Base-by-base conservation (phyloP, 1,140 invertebrate genomes). In the Drosophila suzukii region DNA sequence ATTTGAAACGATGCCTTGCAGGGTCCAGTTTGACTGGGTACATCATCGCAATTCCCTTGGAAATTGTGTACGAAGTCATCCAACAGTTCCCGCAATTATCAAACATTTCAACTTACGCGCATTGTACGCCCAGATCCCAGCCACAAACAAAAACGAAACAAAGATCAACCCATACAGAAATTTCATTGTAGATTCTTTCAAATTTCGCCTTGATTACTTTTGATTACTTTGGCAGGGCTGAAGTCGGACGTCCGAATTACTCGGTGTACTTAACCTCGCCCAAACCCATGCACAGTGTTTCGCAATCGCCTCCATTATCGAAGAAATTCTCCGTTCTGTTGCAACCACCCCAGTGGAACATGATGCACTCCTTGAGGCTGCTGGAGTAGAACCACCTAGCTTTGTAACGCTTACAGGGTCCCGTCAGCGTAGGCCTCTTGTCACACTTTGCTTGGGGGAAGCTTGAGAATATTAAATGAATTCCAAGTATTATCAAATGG, bases 11-110 rank as follows among this genome's bases (percentile, higher is more conserved):
- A 11, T 2, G 60, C 75, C 38, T 66, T 66, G 41, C 81, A 80
- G 7, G 76, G 72, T 13, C 81, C 81, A 0, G 54, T 80, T 4
- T 49, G 8, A 38, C 57, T 54, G 0, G 76, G 76, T 7, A 7
- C 1, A 13, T 59, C 81, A 38, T 83, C 10, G 12, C 81, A 84
- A 80, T 20, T 72, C 67, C 4, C 8, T 66, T 76, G 15, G 17
- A 1, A 4, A 36, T 17, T 27, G n/a, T 6, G 12, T 3, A 1
- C 8, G 6, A 30, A 12, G 32, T 44, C 36, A 70, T 30, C 13
- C n/a, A 6, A 17, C 13, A 24, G 4, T 24, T 13, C 12, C 10
- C 11, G 11, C 1, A 10, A 6, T 3, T 27, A 11, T 11, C n/a
- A 7, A 2, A 11, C 2, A 2, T 8, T 6, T 7, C 8, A 44